Evolutionary conservation across 2,797 vertebrate genomes (phyloP).

Genomic region (Melanotaenia maccullochi): DNA sequence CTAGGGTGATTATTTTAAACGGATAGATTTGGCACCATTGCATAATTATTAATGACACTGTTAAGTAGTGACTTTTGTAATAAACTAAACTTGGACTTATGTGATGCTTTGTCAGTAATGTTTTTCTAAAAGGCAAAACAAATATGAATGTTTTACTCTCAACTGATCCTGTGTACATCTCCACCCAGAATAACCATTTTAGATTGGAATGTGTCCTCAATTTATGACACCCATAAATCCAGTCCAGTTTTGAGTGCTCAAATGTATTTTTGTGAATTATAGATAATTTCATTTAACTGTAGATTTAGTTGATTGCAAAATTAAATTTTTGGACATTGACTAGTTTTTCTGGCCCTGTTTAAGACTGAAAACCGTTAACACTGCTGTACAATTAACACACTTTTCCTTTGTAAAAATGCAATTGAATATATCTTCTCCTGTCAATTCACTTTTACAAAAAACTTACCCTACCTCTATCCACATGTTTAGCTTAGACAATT

Average conservation of each 20-base stretch:
- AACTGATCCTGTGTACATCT: constrained; percentile 20
- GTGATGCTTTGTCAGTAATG: constrained; percentile 45
- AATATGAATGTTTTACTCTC: constrained; percentile 12
- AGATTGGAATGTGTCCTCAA: constrained; percentile 42
- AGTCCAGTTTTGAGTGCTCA: constrained; percentile 39
- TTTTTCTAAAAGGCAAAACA: constrained; percentile 31
- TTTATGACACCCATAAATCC: constrained; percentile 17
- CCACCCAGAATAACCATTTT: constrained; percentile 40
- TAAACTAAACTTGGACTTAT: constrained; percentile 47
- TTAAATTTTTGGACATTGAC: constrained; percentile 31
- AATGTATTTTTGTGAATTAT: constrained; percentile 64
- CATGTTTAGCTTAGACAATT: constrained; percentile 63
- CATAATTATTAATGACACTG: constrained; percentile 30
- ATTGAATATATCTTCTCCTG: constrained; percentile 23
- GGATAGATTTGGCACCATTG: constrained; percentile 17
- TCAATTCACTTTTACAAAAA: constrained; percentile 37
- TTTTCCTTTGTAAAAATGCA: constrained; percentile 31
- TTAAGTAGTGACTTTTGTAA: constrained; percentile 50
- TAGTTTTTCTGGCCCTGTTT: constrained; percentile 37
- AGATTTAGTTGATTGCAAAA: constrained; percentile 48
- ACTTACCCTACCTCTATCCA: constrained; percentile 66
- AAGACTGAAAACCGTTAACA: constrained; percentile 43
- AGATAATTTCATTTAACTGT: constrained; percentile 47
- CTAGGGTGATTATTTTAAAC: constrained; percentile 15
- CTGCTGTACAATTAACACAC: constrained; percentile 63